Evolutionary conservation across 1,140 invertebrate genomes (phyloP).

Genomic region (Paraescarpia echinospica): DNA sequence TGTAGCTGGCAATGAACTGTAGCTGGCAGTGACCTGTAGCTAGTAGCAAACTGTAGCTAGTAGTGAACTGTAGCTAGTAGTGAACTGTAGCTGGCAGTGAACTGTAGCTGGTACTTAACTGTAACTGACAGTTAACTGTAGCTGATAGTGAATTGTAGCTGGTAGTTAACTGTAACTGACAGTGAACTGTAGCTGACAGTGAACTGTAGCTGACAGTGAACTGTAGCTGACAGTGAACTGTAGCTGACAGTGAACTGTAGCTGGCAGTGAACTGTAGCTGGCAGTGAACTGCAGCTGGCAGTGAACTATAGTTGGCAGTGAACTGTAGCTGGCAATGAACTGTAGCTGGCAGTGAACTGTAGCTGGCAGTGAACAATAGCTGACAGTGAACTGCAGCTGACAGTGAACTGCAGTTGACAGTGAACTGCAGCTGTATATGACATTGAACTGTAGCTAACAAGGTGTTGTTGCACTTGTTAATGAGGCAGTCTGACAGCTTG

Average conservation of each 20-base stretch:
- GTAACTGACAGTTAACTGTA: background rate
- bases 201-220: background rate
- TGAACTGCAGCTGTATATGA: no score
- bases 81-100: background rate
- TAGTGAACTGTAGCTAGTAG: background rate
- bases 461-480: background rate
- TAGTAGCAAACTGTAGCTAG: background rate
- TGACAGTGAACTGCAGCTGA: background rate
- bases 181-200: background rate
- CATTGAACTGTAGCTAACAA: background rate
- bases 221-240: background rate
- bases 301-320: no score
- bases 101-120: background rate
- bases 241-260: no score
- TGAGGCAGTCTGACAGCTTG: background rate
- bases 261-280: no score
- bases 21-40: background rate
- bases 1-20: background rate
- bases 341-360: no score
- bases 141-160: background rate
- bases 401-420: no score
- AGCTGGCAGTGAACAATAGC: no score
- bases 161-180: background rate
- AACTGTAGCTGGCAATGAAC: no score
- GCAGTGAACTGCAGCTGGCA: no score